Conservation (phyloP, 1,140 invertebrate species). For the Drosophila aff. region DNA sequence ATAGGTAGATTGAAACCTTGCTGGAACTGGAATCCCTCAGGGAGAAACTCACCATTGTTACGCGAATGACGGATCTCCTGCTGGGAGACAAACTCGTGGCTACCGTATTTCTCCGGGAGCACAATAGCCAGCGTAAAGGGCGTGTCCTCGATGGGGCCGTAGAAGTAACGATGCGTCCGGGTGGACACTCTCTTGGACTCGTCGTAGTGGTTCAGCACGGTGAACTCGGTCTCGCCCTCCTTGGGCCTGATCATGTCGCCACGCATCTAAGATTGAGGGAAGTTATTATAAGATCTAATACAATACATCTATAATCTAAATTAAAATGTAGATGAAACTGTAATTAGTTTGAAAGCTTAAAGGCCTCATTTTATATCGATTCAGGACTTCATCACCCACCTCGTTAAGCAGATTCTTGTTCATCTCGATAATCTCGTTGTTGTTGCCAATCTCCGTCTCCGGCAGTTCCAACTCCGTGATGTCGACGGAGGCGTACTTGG, state of each 20-base stretch:
- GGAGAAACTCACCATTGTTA: conserved; percentile 88
- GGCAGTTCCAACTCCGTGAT: conserved; percentile 96
- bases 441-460: conserved; percentile 91
- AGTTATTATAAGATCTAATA: conserved; percentile 1
- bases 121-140: conserved; percentile 96
- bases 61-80: conserved; percentile 93
- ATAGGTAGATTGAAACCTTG: neutral
- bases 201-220: conserved; percentile 95
- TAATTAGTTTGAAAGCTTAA: no score
- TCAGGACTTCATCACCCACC: conserved; percentile 86
- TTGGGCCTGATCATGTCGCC: conserved; percentile 96
- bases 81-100: conserved; percentile 93
- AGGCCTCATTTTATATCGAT: no score
- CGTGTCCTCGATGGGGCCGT: conserved; percentile 93
- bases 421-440: conserved; percentile 85
- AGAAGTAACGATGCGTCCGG: conserved; percentile 92
- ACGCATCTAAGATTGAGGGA: conserved; percentile 88
- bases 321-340: no score
- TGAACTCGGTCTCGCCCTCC: conserved; percentile 93
- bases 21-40: rapidly evolving
- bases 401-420: conserved; percentile 88
- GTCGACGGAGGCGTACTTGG: conserved; percentile 97
- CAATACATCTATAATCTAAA: no score
- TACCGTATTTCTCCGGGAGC: conserved; percentile 94
- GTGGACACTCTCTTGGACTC: conserved; percentile 89